Base-by-base conservation (phyloP, 2,797 vertebrate genomes). In the Ataeniobius toweri region DNA sequence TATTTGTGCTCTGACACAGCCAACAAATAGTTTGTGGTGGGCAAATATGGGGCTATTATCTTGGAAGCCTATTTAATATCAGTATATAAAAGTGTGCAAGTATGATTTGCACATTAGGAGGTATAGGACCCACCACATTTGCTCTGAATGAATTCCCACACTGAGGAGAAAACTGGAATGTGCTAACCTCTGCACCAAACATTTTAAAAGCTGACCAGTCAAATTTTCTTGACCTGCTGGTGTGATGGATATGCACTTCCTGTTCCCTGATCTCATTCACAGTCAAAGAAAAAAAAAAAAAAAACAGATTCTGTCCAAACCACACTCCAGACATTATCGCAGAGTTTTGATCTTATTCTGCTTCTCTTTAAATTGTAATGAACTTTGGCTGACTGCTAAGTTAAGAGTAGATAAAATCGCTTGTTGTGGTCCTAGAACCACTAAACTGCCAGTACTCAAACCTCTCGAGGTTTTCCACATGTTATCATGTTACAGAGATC, bases 191-290 rank as follows among this genome's bases (percentile, higher is more conserved):
- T 81, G 88, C 93, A 86, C 81, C 90, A 90, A 89, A 74, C 81
- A 83, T 50, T 90, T 92, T 91, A 91, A 93, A 93, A 91, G 93
- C 94, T 95, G 94, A 95, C 93, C 88, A 85, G 92, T 93, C 91
- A 93, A 87, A 93, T 93, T 93, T 93, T 91, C 83, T 90, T 91
- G 87, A 93, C 84, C 91, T 92, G 92, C 89, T 90, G 88, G 85
- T 90, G 91, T 92, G 91, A 94, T 93, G 90, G 92, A 95, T 92
- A 90, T 94, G 91, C 88, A 90, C 93, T 93, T 93, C 91, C 89
- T 93, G 91, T 86, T 84, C 88, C 73, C 83, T 73, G 28, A 91
- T 90, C 88, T 90, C 81, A 91, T 90, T 93, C 79, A 51, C 90
- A 90, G 89, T 85, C 86, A 89, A 86, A 89, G 84, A 89, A 90